These are phyloP conservation scores for Pteronura brasiliensis DNA, from an alignment of 2,113 vertebrate species.

Conservation along the genomic window DNA sequence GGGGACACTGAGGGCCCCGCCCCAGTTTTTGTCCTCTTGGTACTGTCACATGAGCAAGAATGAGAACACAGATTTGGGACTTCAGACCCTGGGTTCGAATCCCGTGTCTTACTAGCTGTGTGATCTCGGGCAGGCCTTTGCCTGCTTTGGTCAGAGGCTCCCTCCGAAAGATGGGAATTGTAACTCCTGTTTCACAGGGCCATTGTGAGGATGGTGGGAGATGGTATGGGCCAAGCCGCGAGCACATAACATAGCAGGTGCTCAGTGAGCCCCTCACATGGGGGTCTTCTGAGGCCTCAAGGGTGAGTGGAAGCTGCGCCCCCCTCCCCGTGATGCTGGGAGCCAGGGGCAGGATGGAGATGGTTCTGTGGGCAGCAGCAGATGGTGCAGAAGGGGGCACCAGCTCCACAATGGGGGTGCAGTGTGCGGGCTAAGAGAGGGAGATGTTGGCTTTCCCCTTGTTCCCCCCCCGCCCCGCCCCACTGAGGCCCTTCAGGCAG, in stretches of 20 bases:
- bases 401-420: accelerated
- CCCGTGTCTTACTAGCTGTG: not conserved
- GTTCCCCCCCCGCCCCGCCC: too few relatives aligned
- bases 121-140: not conserved
- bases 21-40: not conserved
- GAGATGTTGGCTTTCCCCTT: not conserved
- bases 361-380: not conserved
- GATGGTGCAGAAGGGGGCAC: not conserved
- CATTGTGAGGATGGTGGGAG: accelerated
- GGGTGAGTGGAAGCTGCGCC: not conserved
- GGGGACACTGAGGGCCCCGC: not conserved
- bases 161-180: accelerated
- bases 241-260: accelerated
- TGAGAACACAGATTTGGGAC: not conserved
- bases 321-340: not conserved
- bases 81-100: not conserved
- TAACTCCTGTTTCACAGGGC: accelerated
- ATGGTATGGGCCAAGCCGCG: too few relatives aligned
- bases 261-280: not conserved
- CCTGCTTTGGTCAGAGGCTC: not conserved
- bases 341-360: accelerated
- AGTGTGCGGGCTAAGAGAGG: not conserved
- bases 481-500: not conserved
- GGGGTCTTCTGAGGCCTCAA: not conserved
- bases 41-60: accelerated